phyloP scores from a whole-genome alignment of 2,113 vertebrate genomes.

The Phylloscopus trochiloides region DNA sequence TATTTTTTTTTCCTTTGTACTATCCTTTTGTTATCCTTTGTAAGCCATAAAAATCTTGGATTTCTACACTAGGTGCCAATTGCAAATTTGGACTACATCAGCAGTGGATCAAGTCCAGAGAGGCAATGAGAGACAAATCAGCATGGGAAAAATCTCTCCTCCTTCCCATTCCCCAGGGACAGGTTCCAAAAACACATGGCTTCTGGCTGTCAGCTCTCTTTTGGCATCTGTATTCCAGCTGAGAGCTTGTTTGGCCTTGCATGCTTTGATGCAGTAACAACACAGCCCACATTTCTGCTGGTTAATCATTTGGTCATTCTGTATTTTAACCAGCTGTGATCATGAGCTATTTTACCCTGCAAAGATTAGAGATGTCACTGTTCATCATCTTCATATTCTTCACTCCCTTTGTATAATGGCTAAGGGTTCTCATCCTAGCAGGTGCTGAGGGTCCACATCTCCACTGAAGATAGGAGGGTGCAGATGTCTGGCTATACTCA shows the following conservation, averaged over 20 bases:
- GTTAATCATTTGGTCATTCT: conserved; percentile 54
- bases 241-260: conserved; percentile 15
- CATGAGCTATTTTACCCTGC: background rate
- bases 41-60: background rate
- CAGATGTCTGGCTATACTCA: background rate
- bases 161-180: background rate
- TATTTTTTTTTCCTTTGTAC: fast-evolving
- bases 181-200: conserved; percentile 18
- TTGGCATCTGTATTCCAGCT: conserved; percentile 59
- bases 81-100: conserved; percentile 17
- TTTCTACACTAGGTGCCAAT: background rate
- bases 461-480: background rate
- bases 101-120: conserved; percentile 21
- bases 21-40: background rate
- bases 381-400: background rate
- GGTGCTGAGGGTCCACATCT: background rate
- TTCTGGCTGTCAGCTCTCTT: conserved; percentile 51
- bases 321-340: conserved; percentile 40
- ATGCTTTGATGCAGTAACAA: conserved; percentile 51
- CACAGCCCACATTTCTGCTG: conserved; percentile 42
- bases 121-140: conserved; percentile 11
- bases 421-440: background rate
- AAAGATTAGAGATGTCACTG: background rate
- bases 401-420: background rate
- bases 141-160: conserved; percentile 41